A percentile compares a stretch with the other conserved stretches of the same genome.
Conservation (phyloP, 2,797 vertebrate genomes). For the Phaenicophaeus curvirostris region DNA sequence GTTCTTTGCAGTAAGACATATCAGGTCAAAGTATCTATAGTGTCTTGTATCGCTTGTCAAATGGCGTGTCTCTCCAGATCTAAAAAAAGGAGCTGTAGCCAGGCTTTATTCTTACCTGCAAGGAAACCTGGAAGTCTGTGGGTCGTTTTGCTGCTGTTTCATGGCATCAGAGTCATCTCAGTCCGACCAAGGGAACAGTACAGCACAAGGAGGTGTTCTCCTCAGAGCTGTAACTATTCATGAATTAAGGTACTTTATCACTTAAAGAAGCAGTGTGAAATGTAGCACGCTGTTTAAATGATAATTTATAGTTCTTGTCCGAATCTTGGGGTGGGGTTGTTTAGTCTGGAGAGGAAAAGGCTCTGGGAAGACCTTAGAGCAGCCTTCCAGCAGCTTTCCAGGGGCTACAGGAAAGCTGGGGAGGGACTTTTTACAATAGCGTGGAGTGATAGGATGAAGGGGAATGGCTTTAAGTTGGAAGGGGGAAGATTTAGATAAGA, state of each 20-base stretch:
- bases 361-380: too few relatives aligned
- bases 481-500: too few relatives aligned
- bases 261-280: neutral
- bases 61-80: neutral
- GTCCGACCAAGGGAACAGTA: rapidly evolving
- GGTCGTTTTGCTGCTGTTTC: neutral
- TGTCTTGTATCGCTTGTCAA: neutral
- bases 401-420: too few relatives aligned
- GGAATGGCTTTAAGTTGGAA: too few relatives aligned
- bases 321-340: too few relatives aligned
- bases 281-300: neutral
- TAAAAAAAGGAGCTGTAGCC: neutral
- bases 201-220: rapidly evolving
- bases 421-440: too few relatives aligned
- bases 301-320: neutral
- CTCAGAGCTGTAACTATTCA: neutral
- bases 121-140: neutral
- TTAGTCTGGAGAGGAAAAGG: neutral
- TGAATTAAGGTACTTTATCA: neutral
- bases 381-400: too few relatives aligned
- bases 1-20: neutral
- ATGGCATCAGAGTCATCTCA: rapidly evolving
- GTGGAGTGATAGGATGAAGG: too few relatives aligned
- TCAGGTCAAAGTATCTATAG: neutral
- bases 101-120: neutral